These are phyloP conservation scores for Andrena bicolor DNA, from an alignment of 2,888 invertebrate genomes.

Conservation along the genomic window DNA sequence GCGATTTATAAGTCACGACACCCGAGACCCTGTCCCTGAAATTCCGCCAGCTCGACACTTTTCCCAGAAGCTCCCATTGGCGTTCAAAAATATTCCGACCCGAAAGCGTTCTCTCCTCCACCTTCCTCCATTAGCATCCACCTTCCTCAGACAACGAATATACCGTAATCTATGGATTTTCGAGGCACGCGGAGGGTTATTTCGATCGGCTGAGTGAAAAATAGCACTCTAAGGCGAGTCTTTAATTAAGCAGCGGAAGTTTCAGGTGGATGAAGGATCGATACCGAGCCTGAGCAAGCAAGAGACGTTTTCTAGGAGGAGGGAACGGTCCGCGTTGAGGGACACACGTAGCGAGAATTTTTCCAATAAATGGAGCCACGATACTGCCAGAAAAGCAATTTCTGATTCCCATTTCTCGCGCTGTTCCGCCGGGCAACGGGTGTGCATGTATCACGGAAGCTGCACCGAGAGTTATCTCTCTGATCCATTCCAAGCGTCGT, in stretches of 20 bases:
- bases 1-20: conserved; percentile 30
- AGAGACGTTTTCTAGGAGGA: neutral
- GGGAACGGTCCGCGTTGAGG: conserved; percentile 12
- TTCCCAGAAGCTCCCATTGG: neutral
- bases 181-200: too few species aligned
- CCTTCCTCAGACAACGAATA: too few species aligned
- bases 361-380: conserved; percentile 60
- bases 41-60: neutral
- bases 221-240: neutral
- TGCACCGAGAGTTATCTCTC: conserved; percentile 25
- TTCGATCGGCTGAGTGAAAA: too few species aligned
- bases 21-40: neutral
- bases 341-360: conserved; percentile 59
- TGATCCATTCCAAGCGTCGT: conserved; percentile 30
- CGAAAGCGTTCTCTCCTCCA: too few species aligned
- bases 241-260: neutral
- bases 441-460: conserved; percentile 37
- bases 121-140: too few species aligned
- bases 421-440: conserved; percentile 18
- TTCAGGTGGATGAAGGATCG: neutral
- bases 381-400: conserved; percentile 58
- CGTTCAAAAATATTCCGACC: neutral
- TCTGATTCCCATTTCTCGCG: conserved; percentile 53
- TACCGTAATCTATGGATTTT: too few species aligned
- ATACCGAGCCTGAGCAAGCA: neutral